phyloP scores from a whole-genome alignment of 1,140 invertebrate species.

The Limonius californicus region DNA sequence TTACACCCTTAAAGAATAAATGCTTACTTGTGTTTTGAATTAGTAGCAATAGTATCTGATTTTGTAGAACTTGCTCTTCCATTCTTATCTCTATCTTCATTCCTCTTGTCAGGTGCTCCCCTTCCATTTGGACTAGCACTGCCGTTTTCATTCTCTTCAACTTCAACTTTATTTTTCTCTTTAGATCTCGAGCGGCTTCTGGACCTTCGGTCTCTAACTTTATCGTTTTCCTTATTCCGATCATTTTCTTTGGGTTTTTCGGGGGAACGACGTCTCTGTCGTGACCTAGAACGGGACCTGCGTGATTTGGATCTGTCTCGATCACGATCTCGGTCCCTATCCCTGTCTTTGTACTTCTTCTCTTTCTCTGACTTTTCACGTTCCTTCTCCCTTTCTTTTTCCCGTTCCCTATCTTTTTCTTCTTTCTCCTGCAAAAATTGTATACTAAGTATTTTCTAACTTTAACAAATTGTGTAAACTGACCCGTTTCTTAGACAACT shows the following conservation, averaged over 20 bases:
- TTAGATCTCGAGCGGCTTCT: constrained; percentile 31
- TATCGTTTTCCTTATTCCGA: constrained; percentile 26
- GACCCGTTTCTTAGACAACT: constrained; percentile 83
- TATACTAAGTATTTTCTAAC: neutral
- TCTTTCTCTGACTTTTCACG: constrained; percentile 41
- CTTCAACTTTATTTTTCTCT: constrained; percentile 19
- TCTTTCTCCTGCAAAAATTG: constrained; percentile 55
- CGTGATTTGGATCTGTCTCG: constrained; percentile 26
- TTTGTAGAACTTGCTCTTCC: constrained; percentile 14
- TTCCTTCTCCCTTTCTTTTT: constrained; percentile 37
- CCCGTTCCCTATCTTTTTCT: constrained; percentile 55
- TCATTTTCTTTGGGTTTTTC: constrained; percentile 22
- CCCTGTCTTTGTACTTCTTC: constrained; percentile 42
- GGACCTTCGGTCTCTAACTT: constrained; percentile 26
- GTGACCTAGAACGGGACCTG: constrained; percentile 34
- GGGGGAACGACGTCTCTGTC: constrained; percentile 24
- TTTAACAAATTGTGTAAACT: constrained; percentile 16
- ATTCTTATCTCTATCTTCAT: constrained; percentile 30
- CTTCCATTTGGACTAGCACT: constrained; percentile 36
- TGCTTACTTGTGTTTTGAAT: constrained; percentile 9
- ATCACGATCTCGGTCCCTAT: constrained; percentile 31
- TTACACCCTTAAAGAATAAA: too few relatives aligned
- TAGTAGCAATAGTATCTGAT: constrained; percentile 2
- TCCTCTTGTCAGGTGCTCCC: constrained; percentile 21
- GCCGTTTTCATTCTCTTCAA: constrained; percentile 33